Percentiles rank a stretch among this genome's conserved stretches.
phyloP scores from a whole-genome alignment of 2,888 invertebrate species.

The Hirudinaria manillensis region DNA sequence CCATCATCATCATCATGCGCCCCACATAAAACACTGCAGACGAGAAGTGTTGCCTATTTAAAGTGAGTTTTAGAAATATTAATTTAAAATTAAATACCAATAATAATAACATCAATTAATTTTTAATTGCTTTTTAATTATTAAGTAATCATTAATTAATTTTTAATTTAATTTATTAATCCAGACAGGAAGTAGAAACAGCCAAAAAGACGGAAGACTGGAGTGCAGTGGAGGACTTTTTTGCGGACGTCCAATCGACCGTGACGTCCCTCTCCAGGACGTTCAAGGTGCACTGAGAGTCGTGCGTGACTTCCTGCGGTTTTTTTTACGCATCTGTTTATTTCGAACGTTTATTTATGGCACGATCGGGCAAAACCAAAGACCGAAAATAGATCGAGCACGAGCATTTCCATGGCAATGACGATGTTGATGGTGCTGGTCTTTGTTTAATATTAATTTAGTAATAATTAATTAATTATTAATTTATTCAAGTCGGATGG shows the following conservation, averaged over 20 bases:
- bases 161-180: background rate
- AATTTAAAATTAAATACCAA: background rate
- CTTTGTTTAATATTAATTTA: too few species aligned
- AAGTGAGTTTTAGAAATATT: background rate
- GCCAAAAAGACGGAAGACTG: background rate
- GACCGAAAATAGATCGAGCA: too few species aligned
- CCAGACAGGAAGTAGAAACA: background rate
- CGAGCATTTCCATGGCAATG: too few species aligned
- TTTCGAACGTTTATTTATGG: too few species aligned
- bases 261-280: background rate
- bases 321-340: too few species aligned
- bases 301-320: too few species aligned
- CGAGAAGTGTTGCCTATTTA: conserved; percentile 9
- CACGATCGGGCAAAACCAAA: too few species aligned
- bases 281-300: background rate
- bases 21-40: background rate
- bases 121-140: background rate
- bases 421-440: too few species aligned
- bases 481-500: too few species aligned
- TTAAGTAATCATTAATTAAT: background rate
- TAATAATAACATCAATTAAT: background rate
- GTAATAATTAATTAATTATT: too few species aligned
- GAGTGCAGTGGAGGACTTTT: background rate
- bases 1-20: background rate
- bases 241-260: background rate